phyloP scores from a whole-genome alignment of 2,113 vertebrate genomes.

The Montifringilla adamsi region DNA sequence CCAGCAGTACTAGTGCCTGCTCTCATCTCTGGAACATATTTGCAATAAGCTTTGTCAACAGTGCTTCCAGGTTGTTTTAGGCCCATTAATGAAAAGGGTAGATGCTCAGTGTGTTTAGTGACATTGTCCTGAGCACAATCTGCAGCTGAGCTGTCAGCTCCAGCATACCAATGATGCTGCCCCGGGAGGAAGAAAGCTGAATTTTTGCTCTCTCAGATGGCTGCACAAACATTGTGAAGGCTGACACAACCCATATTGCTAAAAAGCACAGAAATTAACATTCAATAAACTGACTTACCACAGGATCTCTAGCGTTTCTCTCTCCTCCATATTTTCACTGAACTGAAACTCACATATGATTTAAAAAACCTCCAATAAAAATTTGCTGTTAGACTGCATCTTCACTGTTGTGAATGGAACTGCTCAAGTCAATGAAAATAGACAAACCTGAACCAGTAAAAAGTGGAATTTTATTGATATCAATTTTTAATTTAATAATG shows the following conservation, averaged over 20 bases:
- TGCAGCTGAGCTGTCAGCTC: not conserved
- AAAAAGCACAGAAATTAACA: not conserved
- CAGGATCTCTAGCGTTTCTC: not conserved
- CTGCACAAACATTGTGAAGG: not conserved
- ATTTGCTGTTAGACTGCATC: not conserved
- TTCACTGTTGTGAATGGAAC: not conserved
- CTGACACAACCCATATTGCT: not conserved
- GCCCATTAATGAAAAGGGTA: not conserved
- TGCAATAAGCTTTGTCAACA: conserved; percentile 17
- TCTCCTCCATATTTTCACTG: not conserved
- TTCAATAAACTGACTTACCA: not conserved
- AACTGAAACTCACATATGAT: not conserved
- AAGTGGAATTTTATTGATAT: not conserved
- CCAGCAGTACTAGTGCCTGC: not conserved
- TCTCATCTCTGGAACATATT: not conserved
- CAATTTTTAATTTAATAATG: not conserved
- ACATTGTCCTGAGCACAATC: not conserved
- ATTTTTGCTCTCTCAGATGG: not conserved
- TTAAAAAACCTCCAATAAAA: not conserved
- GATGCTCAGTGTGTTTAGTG: not conserved
- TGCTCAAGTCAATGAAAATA: not conserved
- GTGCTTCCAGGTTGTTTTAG: conserved; percentile 1
- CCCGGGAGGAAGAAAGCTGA: not conserved
- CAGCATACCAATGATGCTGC: not conserved
- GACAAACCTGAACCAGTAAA: not conserved